Evolutionary conservation across 2,113 vertebrate species (phyloP), one percentile per base, ranked within the genome.

Genomic region (Brachionichthys hirsutus): DNA sequence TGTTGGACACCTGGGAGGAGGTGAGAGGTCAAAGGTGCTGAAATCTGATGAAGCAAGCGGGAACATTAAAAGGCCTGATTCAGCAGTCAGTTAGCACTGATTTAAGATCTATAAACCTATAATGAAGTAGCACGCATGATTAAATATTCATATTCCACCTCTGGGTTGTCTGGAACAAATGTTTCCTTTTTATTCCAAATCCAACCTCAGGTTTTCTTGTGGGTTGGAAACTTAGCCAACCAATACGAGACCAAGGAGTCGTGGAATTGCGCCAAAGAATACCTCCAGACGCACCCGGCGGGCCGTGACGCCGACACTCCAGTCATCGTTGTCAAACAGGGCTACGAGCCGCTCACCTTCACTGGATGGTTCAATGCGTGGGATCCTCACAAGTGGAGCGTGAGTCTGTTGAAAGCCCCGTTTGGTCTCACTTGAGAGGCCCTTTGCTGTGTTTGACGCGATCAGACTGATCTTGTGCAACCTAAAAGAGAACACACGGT

Each of bases 1-100:
- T 97, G 16, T 77, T 97, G 75, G 95, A 97, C 80, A 95, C 94
- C 0, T 97, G 95, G 95, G 93, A 95, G 81, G 94, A 96, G 93
- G 95, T 96, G 66, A 87, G 90, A 36, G n/a, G 30, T 45, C 49
- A 19, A 30, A n/a, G 9, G 15, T 18, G 16, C 22, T 6, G 36
- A 38, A 38, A 38, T 12, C n/a, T n/a, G n/a, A n/a, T n/a, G n/a
- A n/a, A n/a, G n/a, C n/a, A n/a, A n/a, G n/a, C n/a, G n/a, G n/a
- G n/a, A n/a, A n/a, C n/a, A n/a, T n/a, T n/a, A n/a, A n/a, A n/a
- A n/a, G n/a, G n/a, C n/a, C n/a, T n/a, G n/a, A n/a, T n/a, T n/a
- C n/a, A n/a, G n/a, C n/a, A n/a, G n/a, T n/a, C n/a, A n/a, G n/a
- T n/a, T n/a, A n/a, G n/a, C n/a, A n/a, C n/a, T n/a, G 24, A 30